A percentile compares a stretch with the other conserved stretches of the same genome.
Evolutionary conservation across 1,140 invertebrate species (phyloP).

Genomic region (Cryptotermes secundus): DNA sequence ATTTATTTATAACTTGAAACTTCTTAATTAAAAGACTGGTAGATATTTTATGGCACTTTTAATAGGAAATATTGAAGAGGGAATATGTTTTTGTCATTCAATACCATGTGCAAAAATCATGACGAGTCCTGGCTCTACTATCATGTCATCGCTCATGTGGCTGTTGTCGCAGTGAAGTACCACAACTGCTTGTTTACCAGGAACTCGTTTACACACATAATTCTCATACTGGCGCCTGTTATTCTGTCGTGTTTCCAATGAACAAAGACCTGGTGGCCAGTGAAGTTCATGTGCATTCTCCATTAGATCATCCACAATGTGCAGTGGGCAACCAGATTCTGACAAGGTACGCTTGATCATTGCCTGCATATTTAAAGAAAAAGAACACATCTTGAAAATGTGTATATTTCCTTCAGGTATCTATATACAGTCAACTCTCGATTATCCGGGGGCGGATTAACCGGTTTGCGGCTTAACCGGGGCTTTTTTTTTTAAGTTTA

Average conservation of each 20-base stretch:
- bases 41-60: conserved; percentile 8
- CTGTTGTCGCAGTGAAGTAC: conserved; percentile 92
- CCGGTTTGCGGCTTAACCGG: too few species aligned
- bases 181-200: conserved; percentile 92
- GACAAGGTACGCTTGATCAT: conserved; percentile 90
- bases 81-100: conserved; percentile 59
- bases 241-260: conserved; percentile 89
- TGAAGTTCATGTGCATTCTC: conserved; percentile 94
- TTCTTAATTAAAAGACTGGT: background rate
- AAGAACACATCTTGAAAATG: background rate
- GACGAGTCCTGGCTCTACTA: conserved; percentile 93
- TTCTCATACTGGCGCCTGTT: conserved; percentile 91
- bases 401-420: too few species aligned
- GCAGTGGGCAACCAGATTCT: conserved; percentile 88
- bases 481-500: too few species aligned
- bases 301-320: conserved; percentile 93
- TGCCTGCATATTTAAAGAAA: conserved; percentile 60
- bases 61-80: background rate
- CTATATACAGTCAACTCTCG: too few species aligned
- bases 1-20: background rate
- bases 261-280: conserved; percentile 90
- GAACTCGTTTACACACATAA: conserved; percentile 91
- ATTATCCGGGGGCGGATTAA: too few species aligned
- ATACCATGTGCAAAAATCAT: conserved; percentile 99
- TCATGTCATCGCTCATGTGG: conserved; percentile 94